Conservation (phyloP, 2,113 vertebrate species). For the Sterrhoptilus dennistouni region DNA sequence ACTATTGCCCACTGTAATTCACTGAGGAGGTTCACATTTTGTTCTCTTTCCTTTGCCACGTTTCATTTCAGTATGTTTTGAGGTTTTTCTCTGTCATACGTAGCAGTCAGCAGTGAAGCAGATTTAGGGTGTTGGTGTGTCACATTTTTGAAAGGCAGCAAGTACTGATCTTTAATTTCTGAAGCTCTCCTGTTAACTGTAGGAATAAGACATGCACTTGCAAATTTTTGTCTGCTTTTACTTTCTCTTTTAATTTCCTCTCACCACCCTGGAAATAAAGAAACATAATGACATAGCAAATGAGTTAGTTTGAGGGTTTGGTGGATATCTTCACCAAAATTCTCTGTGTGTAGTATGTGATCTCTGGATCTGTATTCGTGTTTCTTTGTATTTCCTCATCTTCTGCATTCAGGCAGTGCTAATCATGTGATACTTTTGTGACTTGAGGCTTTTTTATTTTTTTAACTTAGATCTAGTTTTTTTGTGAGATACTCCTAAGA, state of each 20-base stretch:
- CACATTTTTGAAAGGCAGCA: not conserved
- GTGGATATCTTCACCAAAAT: not conserved
- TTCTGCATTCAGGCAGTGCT: not conserved
- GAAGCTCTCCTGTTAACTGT: not conserved
- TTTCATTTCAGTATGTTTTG: not conserved
- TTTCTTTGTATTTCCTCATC: not conserved
- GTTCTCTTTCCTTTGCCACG: not conserved
- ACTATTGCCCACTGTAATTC: accelerated
- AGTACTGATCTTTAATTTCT: not conserved
- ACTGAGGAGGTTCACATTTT: not conserved
- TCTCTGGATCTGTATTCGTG: not conserved
- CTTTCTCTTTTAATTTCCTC: not conserved
- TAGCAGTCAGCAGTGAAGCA: not conserved
- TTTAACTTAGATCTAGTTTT: not conserved
- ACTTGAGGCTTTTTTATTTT: not conserved
- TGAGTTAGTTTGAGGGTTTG: not conserved
- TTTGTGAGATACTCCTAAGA: not conserved
- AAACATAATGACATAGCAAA: not conserved
- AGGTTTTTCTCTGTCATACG: not conserved
- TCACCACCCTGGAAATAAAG: not conserved
- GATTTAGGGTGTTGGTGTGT: not conserved
- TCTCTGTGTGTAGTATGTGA: not conserved
- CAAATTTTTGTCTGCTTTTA: not conserved
- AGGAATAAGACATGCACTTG: not conserved
- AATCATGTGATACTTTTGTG: not conserved